These are phyloP conservation scores for Trypoxylus dichotomus DNA, from an alignment of 1,140 invertebrate species.

Conservation along the genomic window DNA sequence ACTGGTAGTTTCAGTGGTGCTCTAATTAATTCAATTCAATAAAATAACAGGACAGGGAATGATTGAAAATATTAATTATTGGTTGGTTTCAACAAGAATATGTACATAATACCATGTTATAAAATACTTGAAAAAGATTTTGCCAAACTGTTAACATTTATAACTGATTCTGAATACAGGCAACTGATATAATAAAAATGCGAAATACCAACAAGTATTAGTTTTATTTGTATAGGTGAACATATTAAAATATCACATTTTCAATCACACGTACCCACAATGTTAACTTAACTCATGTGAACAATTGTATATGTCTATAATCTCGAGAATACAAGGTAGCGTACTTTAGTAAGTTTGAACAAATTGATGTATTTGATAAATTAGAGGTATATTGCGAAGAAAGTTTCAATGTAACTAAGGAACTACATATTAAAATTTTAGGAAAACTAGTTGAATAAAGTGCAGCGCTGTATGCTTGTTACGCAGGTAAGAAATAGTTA, in stretches of 20 bases:
- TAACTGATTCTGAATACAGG: constrained; percentile 37
- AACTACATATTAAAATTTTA: too few species aligned
- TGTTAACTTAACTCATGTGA: background rate
- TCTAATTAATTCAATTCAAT: constrained; percentile 31
- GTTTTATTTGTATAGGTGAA: background rate
- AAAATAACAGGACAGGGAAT: constrained; percentile 37
- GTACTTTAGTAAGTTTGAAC: too few species aligned
- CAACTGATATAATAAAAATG: constrained; percentile 32
- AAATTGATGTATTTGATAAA: too few species aligned
- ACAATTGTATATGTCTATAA: too few species aligned
- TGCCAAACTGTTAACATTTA: constrained; percentile 42
- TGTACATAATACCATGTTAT: constrained; percentile 36
- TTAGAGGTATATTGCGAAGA: too few species aligned
- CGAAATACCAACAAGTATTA: constrained; percentile 32
- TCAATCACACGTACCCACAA: background rate
- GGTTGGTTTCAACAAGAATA: constrained; percentile 39
- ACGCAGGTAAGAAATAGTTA: too few species aligned
- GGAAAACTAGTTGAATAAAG: too few species aligned
- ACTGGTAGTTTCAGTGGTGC: constrained; percentile 35
- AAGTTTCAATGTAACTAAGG: too few species aligned
- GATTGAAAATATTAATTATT: constrained; percentile 37
- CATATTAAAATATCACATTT: background rate
- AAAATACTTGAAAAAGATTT: constrained; percentile 36
- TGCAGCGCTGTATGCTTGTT: too few species aligned
- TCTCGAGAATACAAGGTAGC: too few species aligned